These are phyloP conservation scores for Napeogenes sylphis DNA, from an alignment of 2,888 invertebrate species.

Conservation along the genomic window DNA sequence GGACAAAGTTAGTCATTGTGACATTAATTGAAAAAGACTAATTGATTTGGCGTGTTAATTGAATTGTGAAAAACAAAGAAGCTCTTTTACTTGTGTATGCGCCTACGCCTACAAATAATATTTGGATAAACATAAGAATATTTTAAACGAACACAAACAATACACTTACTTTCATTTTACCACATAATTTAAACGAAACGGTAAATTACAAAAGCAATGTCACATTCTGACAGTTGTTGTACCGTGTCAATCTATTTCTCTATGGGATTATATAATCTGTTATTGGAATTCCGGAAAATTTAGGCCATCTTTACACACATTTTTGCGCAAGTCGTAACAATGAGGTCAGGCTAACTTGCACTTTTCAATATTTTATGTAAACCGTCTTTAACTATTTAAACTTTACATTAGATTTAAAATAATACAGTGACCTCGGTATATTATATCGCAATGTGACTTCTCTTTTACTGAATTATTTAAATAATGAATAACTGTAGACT, in stretches of 20 bases:
- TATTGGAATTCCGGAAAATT: too few relatives aligned
- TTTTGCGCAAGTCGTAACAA: conserved; percentile 27
- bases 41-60: not conserved
- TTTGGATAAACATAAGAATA: too few relatives aligned
- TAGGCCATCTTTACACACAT: conserved; percentile 9
- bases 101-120: too few relatives aligned
- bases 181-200: not conserved
- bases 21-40: not conserved
- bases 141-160: too few relatives aligned
- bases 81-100: too few relatives aligned
- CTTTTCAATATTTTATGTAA: conserved; percentile 27
- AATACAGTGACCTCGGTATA: conserved; percentile 9
- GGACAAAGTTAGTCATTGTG: not conserved
- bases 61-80: not conserved
- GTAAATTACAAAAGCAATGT: not conserved
- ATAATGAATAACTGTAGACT: not conserved
- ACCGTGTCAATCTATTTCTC: conserved; percentile 1
- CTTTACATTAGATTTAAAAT: conserved; percentile 13
- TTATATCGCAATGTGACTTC: conserved; percentile 2
- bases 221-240: too few relatives aligned
- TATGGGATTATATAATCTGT: conserved; percentile 3
- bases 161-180: not conserved
- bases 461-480: not conserved
- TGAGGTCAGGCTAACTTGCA: conserved; percentile 33
- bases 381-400: conserved; percentile 9